Evolutionary conservation across 2,888 invertebrate species (phyloP), one percentile per base, ranked within the genome.

Genomic region (Ochropacha duplaris): DNA sequence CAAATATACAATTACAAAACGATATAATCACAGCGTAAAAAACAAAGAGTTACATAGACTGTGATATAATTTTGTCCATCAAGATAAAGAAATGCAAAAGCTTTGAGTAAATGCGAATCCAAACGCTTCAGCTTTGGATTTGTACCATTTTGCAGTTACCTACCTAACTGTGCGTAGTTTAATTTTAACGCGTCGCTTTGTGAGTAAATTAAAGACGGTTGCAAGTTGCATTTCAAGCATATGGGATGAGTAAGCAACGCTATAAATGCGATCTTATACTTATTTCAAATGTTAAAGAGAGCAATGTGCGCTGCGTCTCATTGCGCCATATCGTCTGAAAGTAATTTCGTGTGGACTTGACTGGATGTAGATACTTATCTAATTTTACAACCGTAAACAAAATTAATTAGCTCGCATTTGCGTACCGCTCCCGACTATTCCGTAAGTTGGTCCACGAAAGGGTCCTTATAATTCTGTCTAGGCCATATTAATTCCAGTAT

Each of bases 161-260:
- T 72, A 75, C 66, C 28, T 8, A 28, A 28, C 8, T 28, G 8
- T 28, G 2, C 63, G 70, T 58, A 60, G 74, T 78, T 81, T 82
- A 80, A 84, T 81, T 86, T 80, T 79, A 83, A 74, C 74, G 64
- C 74, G 69, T 74, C 75, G 73, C 76, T 82, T 83, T 78, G 78
- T 78, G 74, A 71, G 71, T 72, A 78, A 78, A 80, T 76, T 56
- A 60, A 76, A 72, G 71, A 64, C 69, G 69, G 64, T 66, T 67
- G 77, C 73, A 78, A 71, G 62, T 71, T 75, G 76, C 76, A 78
- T 31, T 75, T 74, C 71, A 75, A 76, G 75, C 81, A 79, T 75
- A 73, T 76, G 77, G 70, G 72, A 82, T 85, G 87, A 85, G 81
- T 85, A 84, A 86, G 78, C 81, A 68, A 66, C 65, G 68, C 66